Conservation (phyloP, 2,888 invertebrate genomes). For the Thymelicus lineola region DNA sequence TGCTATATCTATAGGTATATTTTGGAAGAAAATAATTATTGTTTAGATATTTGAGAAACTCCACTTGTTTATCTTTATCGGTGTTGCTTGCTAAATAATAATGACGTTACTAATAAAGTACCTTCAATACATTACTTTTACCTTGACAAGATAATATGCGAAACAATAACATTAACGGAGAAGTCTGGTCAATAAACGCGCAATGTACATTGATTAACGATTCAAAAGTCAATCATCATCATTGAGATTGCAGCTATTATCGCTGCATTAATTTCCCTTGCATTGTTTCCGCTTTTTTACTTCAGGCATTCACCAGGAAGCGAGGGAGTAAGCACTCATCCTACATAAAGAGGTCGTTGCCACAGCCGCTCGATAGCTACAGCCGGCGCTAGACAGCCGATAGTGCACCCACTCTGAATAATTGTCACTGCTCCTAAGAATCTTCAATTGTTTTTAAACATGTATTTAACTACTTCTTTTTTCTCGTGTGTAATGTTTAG, state of each 20-base stretch:
- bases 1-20: too few species aligned
- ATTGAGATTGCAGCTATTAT: constrained; percentile 17
- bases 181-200: background rate
- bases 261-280: constrained; percentile 35
- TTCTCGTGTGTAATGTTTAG: background rate
- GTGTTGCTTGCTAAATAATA: too few species aligned
- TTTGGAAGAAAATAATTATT: too few species aligned
- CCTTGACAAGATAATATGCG: too few species aligned
- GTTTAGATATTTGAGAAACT: too few species aligned
- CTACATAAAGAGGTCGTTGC: constrained; percentile 69
- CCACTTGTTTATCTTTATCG: too few species aligned
- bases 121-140: too few species aligned
- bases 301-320: constrained; percentile 56
- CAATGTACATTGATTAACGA: background rate
- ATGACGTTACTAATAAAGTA: too few species aligned
- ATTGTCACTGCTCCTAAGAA: constrained; percentile 26
- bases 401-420: constrained; percentile 31
- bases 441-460: constrained; percentile 21
- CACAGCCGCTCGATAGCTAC: constrained; percentile 44
- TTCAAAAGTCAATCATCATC: constrained; percentile 3
- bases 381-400: constrained; percentile 33
- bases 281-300: constrained; percentile 37
- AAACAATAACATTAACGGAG: too few species aligned
- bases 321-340: constrained; percentile 54
- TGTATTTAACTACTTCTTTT: background rate